Conservation (phyloP, 2,888 invertebrate genomes). For the Ashinkailepas kermadecensis region DNA sequence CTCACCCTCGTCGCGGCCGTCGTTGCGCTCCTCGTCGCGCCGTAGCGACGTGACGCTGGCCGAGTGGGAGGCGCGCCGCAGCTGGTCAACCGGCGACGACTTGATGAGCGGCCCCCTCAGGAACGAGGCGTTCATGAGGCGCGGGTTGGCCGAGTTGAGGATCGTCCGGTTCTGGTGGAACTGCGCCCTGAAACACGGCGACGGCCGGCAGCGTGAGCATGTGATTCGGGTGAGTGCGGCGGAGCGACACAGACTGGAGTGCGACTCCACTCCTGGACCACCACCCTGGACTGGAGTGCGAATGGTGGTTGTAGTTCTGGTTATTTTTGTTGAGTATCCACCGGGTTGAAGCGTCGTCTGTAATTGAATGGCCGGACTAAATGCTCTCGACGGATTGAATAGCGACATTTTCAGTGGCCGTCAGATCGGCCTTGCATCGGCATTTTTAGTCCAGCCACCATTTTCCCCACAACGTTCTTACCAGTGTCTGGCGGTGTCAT, state of each 20-base stretch:
- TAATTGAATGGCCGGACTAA: not conserved
- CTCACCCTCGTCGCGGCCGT: not conserved
- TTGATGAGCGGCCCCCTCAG: constrained; percentile 33
- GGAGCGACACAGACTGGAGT: too few species aligned
- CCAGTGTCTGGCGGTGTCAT: too few species aligned
- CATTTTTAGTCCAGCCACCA: too few species aligned
- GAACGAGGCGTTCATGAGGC: constrained; percentile 70
- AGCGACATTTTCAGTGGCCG: too few species aligned
- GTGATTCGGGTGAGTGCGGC: constrained; percentile 34
- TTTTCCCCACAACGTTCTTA: too few species aligned
- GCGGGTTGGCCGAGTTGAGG: constrained; percentile 88
- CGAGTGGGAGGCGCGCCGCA: not conserved
- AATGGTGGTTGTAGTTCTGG: too few species aligned
- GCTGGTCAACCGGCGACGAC: constrained; percentile 15
- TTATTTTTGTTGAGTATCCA: too few species aligned
- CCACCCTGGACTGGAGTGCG: too few species aligned
- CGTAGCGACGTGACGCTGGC: constrained; percentile 4
- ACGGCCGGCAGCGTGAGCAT: not conserved
- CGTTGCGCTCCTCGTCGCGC: not conserved
- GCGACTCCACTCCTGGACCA: too few species aligned
- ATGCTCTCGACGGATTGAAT: not conserved
- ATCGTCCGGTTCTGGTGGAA: constrained; percentile 88
- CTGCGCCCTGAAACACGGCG: constrained; percentile 59
- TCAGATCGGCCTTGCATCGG: too few species aligned
- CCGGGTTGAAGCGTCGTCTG: too few species aligned